Conservation (phyloP, 2,797 vertebrate genomes). For the Saguinus oedipus region DNA sequence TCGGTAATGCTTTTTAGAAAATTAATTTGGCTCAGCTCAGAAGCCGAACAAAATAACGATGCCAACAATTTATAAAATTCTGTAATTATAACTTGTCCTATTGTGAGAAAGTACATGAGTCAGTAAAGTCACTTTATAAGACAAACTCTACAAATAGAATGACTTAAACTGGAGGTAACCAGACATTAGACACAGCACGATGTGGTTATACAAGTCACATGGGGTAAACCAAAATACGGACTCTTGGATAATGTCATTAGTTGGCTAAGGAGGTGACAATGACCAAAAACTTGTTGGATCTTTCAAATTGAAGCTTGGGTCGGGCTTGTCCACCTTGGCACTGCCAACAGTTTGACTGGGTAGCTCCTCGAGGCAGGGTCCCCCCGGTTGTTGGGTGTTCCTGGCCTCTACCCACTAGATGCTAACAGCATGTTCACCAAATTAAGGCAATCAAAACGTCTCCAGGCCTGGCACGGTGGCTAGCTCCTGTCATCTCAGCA, state of each 20-base stretch:
- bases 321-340: background rate
- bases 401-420: rapidly evolving
- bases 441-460: background rate
- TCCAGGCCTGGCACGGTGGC: background rate
- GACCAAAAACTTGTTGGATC: background rate
- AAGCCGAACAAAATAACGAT: background rate
- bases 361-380: rapidly evolving
- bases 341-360: background rate
- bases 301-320: background rate
- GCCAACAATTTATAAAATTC: slow-evolving; percentile 52
- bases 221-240: background rate
- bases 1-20: slow-evolving; percentile 45
- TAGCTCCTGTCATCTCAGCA: background rate
- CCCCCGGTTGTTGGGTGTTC: too few species aligned
- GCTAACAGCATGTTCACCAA: rapidly evolving
- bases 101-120: background rate
- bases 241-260: background rate
- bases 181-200: background rate
- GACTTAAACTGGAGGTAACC: background rate
- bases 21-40: slow-evolving; percentile 54
- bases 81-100: slow-evolving; percentile 48
- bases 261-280: background rate
- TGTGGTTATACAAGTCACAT: rapidly evolving
- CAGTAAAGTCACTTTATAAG: slow-evolving; percentile 34
- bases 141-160: slow-evolving; percentile 28